phyloP scores from a whole-genome alignment of 2,113 vertebrate genomes.

The Falcunculus frontatus region DNA sequence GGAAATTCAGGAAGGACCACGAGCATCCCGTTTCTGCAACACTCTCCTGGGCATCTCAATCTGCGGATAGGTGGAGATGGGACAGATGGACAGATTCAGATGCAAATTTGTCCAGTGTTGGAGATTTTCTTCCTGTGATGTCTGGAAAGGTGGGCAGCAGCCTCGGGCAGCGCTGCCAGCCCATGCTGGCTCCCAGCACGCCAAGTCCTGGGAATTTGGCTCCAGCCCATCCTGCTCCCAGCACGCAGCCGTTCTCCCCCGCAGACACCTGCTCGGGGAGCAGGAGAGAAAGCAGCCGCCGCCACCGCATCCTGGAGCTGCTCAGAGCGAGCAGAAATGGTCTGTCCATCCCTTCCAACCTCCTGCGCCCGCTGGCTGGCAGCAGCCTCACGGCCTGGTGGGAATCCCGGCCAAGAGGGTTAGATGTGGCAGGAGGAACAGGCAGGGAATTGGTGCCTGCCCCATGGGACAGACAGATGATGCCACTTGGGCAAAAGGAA shows the following conservation, averaged over 20 bases:
- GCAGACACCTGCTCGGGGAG: background rate
- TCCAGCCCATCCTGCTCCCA: background rate
- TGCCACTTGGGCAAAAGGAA: background rate
- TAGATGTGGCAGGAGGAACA: accelerated
- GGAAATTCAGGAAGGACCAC: background rate
- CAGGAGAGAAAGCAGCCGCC: background rate
- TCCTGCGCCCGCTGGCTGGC: background rate
- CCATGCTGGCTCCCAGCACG: background rate
- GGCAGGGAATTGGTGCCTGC: background rate
- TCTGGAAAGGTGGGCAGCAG: background rate
- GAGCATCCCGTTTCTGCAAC: background rate
- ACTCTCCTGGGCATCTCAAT: accelerated
- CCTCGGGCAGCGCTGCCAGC: background rate
- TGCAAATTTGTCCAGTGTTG: background rate
- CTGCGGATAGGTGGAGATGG: accelerated
- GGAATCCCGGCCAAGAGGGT: background rate
- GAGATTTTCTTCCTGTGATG: background rate
- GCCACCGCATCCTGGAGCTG: accelerated
- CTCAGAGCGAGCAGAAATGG: background rate
- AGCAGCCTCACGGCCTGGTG: background rate
- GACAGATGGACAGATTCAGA: background rate
- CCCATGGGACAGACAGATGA: background rate
- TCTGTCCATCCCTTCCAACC: background rate
- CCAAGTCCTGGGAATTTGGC: background rate
- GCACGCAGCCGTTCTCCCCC: background rate